Base-by-base conservation (phyloP, 2,797 vertebrate species). In the Valencia hispanica region DNA sequence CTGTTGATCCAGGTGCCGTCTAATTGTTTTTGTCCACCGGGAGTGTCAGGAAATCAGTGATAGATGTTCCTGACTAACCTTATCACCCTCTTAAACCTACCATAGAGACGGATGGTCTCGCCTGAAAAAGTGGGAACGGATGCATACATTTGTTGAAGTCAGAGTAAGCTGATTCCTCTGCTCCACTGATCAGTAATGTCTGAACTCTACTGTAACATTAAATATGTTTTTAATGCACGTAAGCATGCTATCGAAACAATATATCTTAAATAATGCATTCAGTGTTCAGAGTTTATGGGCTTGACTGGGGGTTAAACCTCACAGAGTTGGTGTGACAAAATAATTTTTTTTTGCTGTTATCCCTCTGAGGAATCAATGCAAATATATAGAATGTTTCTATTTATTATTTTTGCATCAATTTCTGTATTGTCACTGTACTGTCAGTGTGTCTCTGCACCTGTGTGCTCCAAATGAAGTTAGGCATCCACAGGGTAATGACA, bases 1-100 rank as follows among this genome's bases (percentile, higher is more conserved):
- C 84, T 95, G 94, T 96, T 95, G 94, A 94, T 92, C 88, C 94
- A 95, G 93, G 94, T 95, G 94, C 83, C 87, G 88, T 94, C 79
- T 92, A 92, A 95, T 95, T 95, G 94, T 95, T 95, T 92, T 91
- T 79, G 89, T 87, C 90, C 92, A 92, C 90, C 91, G 85, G 83
- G 74, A 86, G 77, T 90, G 89, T 90, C 91, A 88, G 86, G 85
- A 91, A 88, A 83, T 86, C 84, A n/a, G 86, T 94, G 92, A 94
- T 91, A 89, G 91, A 95, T 94, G 87, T 85, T 89, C 47, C 50
- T 1, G 81, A 86, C 92, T 90, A 94, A 95, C 93, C 93, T 93
- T 86, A 79, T 89, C 91, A 91, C 92, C 93, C 78, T 78, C 3
- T 78, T 43, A 84, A 91, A 91, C 86, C 83, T 59, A 77, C 84